These are phyloP conservation scores for Poecilia picta DNA, from an alignment of 2,797 vertebrate species.

Conservation along the genomic window DNA sequence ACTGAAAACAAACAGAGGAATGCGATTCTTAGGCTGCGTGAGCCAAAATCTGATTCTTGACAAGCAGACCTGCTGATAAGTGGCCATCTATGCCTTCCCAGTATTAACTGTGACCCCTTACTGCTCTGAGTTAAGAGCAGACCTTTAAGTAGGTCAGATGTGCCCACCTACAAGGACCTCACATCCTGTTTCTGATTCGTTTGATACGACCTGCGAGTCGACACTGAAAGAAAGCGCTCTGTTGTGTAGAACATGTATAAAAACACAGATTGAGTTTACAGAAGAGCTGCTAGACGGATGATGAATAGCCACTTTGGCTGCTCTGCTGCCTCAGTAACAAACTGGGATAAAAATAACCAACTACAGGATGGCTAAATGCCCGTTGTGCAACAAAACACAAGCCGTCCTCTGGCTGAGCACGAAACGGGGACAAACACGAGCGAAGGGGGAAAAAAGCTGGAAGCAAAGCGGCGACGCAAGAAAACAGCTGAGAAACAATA, in stretches of 20 bases:
- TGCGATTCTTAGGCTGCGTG: too few species aligned
- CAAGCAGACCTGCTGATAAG: not conserved
- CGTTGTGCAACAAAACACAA: slow-evolving; percentile 29
- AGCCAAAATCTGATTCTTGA: not conserved
- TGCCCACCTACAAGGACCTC: slow-evolving; percentile 49
- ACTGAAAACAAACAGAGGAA: not conserved
- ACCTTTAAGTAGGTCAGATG: slow-evolving; percentile 50
- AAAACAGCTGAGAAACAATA: slow-evolving; percentile 55
- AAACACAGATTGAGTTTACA: not conserved
- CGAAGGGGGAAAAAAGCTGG: slow-evolving; percentile 20
- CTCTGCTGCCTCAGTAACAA: slow-evolving; percentile 34
- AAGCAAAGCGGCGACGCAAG: slow-evolving; percentile 26
- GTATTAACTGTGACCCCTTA: not conserved
- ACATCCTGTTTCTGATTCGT: slow-evolving; percentile 14
- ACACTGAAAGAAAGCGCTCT: not conserved
- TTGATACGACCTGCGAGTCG: not conserved
- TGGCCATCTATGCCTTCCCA: not conserved
- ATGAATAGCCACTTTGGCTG: slow-evolving; percentile 34
- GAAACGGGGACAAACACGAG: not conserved
- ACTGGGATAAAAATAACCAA: slow-evolving; percentile 55
- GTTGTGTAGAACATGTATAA: not conserved
- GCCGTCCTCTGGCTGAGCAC: slow-evolving; percentile 39
- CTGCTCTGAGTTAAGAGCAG: not conserved
- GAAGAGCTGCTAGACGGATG: not conserved
- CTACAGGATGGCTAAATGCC: slow-evolving; percentile 32